Evolutionary conservation across 37 sponge, comb jelly and placozoan genomes (phyloP), one percentile per base, ranked within the genome.

Genomic region (Halichondria panicea): DNA sequence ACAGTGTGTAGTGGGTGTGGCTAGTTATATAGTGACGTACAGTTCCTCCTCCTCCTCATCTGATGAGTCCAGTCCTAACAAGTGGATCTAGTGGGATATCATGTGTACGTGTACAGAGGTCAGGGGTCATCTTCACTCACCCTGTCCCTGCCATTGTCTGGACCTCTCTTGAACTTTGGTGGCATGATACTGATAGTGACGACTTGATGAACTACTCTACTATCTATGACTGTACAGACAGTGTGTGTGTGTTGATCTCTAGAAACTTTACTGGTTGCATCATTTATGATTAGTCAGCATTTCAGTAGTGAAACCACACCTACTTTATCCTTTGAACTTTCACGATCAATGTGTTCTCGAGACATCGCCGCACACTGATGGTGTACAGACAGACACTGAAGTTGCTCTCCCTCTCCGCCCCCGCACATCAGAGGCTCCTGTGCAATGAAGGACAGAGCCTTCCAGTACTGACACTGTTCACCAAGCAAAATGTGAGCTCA

Each of bases 1-100:
- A n/a, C n/a, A n/a, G n/a, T n/a, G n/a, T n/a, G n/a, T n/a, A n/a
- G n/a, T n/a, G n/a, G n/a, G n/a, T n/a, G n/a, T n/a, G n/a, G n/a
- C n/a, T n/a, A 48, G 11, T 48, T 18, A 18, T 48, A 55, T 11
- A 55, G 3, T 56, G 0, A 43, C 87, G 59, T 19, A 86, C 87
- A 86, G 79, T 67, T 86, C 81, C 24, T 86, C 87, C 63, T 86
- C 87, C 38, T 86, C 87, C 68, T 86, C 87, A 58, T 86, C 87
- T 45, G 87, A 86, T 25, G 87, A 80, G 38, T 73, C 79, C 38
- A 86, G 58, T 30, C 87, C 87, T 35, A 86, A 39, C 50, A 86
- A 52, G 34, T 66, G 81, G 6, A 86, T 81, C 87, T 86, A 46
- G 11, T 48, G 4, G 44, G 21, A 7, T 6, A 64, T 4, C 11